These are phyloP conservation scores for Empidonax traillii DNA, from an alignment of 2,113 vertebrate species.

Conservation along the genomic window DNA sequence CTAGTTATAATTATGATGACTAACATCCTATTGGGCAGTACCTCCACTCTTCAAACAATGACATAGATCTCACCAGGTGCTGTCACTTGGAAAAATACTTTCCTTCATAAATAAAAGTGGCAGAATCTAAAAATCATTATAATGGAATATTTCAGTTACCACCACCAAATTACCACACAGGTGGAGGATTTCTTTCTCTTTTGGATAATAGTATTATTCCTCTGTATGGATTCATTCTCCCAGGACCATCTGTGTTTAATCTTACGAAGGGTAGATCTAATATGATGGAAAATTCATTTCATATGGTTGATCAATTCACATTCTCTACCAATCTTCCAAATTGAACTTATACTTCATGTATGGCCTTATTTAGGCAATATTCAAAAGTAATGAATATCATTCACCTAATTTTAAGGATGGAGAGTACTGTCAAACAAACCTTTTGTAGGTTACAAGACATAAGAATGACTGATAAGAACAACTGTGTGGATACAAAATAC, in stretches of 20 bases:
- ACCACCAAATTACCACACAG: neutral
- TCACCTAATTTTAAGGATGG: neutral
- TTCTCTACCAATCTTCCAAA: neutral
- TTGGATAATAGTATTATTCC: neutral
- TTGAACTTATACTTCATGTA: neutral
- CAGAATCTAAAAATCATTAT: neutral
- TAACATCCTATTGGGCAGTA: neutral
- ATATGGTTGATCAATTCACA: neutral
- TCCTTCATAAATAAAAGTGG: neutral
- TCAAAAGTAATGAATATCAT: neutral
- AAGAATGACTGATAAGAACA: neutral
- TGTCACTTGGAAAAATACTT: neutral
- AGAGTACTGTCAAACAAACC: neutral
- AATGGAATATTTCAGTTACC: neutral
- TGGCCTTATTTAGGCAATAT: neutral
- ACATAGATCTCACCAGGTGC: neutral
- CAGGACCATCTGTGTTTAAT: conserved; percentile 42
- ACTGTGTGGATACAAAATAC: neutral
- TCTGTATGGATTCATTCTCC: neutral
- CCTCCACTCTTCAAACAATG: neutral
- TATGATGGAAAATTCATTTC: conserved; percentile 19
- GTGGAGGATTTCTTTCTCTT: neutral
- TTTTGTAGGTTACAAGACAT: neutral
- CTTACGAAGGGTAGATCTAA: conserved; percentile 1
- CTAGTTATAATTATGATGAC: neutral